These are phyloP conservation scores for Ceyx melanurus DNA, from an alignment of 2,113 vertebrate genomes.

Conservation along the genomic window DNA sequence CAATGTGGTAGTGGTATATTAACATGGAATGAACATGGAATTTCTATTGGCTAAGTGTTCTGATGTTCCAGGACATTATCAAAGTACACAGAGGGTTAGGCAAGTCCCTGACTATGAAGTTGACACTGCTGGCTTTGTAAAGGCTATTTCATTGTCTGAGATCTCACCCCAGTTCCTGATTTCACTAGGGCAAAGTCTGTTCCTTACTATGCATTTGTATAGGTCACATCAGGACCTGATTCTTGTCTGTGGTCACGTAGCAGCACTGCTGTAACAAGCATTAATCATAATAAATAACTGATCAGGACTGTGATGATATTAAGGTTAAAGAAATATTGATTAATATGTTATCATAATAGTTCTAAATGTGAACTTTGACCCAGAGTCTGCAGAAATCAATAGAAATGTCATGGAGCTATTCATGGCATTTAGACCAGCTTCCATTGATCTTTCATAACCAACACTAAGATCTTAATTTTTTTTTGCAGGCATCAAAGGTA, in stretches of 20 bases:
- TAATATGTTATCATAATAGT: background rate
- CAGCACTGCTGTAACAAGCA: background rate
- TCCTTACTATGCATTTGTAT: background rate
- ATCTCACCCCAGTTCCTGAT: background rate
- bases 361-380: background rate
- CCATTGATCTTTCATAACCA: background rate
- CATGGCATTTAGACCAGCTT: background rate
- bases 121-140: background rate
- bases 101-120: background rate
- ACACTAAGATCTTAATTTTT: background rate
- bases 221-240: background rate
- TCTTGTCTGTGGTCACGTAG: slow-evolving; percentile 47
- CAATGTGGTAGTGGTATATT: fast-evolving
- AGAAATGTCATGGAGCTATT: background rate
- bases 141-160: background rate
- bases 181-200: slow-evolving; percentile 31
- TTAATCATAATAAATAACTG: background rate
- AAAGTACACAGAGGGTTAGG: background rate
- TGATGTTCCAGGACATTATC: background rate
- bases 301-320: background rate
- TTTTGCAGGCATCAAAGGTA: background rate
- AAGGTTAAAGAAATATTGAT: background rate
- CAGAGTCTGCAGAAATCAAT: background rate
- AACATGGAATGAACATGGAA: background rate
- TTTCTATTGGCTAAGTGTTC: background rate